Conservation (phyloP, 2,113 vertebrate genomes). For the Vombatus ursinus region DNA sequence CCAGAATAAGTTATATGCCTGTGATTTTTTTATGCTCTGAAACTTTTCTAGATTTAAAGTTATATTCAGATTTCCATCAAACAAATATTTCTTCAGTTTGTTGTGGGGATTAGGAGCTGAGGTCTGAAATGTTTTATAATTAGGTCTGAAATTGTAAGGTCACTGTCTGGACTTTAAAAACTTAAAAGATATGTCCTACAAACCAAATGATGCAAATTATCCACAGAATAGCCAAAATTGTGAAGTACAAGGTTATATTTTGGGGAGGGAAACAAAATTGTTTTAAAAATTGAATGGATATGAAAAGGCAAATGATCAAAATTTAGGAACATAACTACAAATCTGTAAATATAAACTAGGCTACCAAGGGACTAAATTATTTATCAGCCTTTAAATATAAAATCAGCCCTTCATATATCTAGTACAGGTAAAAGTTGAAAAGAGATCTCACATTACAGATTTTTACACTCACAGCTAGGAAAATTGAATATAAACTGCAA, state of each 20-base stretch:
- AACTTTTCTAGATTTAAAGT: conserved; percentile 5
- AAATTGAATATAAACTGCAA: conserved; percentile 19
- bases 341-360: not conserved
- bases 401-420: not conserved
- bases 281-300: not conserved
- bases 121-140: conserved; percentile 20
- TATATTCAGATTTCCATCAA: not conserved
- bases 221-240: not conserved
- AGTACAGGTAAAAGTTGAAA: not conserved
- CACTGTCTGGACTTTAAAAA: conserved; percentile 30
- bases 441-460: conserved; percentile 45
- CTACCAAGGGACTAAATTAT: conserved; percentile 26
- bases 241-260: not conserved
- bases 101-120: conserved; percentile 15
- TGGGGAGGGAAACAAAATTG: not conserved
- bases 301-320: not conserved
- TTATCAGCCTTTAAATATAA: conserved; percentile 45
- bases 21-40: conserved; percentile 9
- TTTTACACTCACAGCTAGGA: conserved; percentile 11
- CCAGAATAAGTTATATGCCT: conserved; percentile 29
- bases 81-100: not conserved
- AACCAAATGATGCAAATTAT: not conserved
- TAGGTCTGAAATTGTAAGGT: conserved; percentile 40
- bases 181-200: not conserved
- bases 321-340: conserved; percentile 9